Evolutionary conservation across 2,113 vertebrate genomes (phyloP).

Genomic region (Picathartes gymnocephalus): DNA sequence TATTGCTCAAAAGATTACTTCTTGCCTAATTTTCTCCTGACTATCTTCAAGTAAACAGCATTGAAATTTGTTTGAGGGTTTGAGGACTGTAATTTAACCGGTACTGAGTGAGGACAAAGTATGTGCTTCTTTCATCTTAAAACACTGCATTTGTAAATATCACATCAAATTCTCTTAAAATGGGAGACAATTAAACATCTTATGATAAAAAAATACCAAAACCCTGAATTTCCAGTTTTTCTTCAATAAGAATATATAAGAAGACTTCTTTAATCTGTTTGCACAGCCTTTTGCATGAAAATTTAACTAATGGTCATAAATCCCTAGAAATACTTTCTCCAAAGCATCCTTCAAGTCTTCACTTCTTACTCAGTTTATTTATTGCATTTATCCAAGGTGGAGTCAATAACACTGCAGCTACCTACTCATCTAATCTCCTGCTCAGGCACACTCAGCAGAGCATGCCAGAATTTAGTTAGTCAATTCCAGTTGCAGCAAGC

Average conservation of each 20-base stretch:
- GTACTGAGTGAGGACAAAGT: background rate
- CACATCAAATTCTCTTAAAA: background rate
- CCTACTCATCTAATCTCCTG: background rate
- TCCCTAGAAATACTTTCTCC: background rate
- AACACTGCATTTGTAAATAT: background rate
- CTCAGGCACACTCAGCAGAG: background rate
- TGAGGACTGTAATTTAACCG: background rate
- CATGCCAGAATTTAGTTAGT: background rate
- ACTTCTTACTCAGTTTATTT: background rate
- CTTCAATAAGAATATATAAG: background rate
- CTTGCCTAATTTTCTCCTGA: background rate
- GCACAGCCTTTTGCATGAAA: background rate
- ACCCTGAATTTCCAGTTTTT: background rate
- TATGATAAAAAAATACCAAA: background rate
- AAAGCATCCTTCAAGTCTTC: background rate
- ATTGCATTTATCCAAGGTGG: background rate
- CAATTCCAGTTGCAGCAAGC: background rate
- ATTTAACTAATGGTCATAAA: background rate
- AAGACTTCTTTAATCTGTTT: background rate
- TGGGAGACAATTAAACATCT: background rate
- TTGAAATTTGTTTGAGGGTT: background rate
- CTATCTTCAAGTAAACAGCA: background rate
- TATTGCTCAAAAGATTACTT: background rate
- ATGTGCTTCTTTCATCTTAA: background rate
- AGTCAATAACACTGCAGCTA: conserved; percentile 25